Evolutionary conservation across 2,113 vertebrate genomes (phyloP), one percentile per base, ranked within the genome.

Genomic region (Psettodes erumei): DNA sequence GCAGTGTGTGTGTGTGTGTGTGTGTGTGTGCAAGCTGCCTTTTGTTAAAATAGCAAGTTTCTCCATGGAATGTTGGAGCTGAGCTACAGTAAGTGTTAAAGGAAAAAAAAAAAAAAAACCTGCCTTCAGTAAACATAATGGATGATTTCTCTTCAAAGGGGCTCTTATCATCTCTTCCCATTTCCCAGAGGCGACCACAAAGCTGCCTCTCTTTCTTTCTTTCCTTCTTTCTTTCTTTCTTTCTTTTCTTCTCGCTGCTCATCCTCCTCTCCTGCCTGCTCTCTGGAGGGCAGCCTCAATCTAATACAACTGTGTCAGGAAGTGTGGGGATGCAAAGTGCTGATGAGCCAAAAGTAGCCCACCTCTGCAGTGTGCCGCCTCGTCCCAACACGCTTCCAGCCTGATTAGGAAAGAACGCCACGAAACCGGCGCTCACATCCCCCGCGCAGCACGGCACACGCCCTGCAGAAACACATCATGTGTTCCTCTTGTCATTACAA

Each of bases 301-400:
- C 90, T 90, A 89, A 92, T 89, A 91, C 83, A 91, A 92, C 88
- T 91, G 90, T 93, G 92, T 92, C 91, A 92, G 91, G 91, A 93
- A 91, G 90, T 92, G 89, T 82, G 84, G 83, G 89, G 88, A 93
- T 86, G 85, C 86, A 93, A 91, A 90, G 89, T 93, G 93, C 93
- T 92, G 93, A 93, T 86, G 88, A 92, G 90, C 84, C 86, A 89
- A 87, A 93, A 90, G 89, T 88, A 90, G 85, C 90, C 90, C 90
- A 88, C 88, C 88, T 90, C 90, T 90, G 90, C 91, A 90, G 87
- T 82, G 83, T 83, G 81, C 77, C 71, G 66, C 81, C 84, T 76
- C 27, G 68, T 91, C 88, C 82, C 81, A 85, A 70, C 85, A 83
- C 78, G 58, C 82, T 15, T n/a, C 30, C 74, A 85, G 83, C 79